Conservation (phyloP, 2,113 vertebrate species). For the Aptenodytes forsteri region DNA sequence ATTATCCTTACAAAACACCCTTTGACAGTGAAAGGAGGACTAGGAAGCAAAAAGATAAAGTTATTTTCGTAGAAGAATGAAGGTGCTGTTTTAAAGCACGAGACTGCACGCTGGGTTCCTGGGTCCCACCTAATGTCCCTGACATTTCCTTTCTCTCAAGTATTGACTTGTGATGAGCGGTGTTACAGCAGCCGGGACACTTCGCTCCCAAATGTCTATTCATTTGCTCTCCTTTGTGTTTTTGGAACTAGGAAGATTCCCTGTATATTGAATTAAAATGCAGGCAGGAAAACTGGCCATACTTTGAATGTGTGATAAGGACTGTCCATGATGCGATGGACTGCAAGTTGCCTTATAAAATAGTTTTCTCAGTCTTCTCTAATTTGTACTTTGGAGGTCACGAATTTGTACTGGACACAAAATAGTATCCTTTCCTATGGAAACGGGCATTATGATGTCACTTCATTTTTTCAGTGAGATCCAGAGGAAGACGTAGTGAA, state of each 20-base stretch:
- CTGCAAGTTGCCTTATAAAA: conserved; percentile 14
- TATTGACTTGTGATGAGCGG: neutral
- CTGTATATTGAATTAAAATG: neutral
- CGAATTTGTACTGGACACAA: conserved; percentile 38
- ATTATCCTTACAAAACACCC: neutral
- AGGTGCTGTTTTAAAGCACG: neutral
- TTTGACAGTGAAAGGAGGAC: neutral
- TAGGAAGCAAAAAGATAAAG: neutral
- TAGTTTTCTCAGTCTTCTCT: neutral
- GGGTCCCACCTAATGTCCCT: neutral
- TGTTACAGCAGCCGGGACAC: neutral
- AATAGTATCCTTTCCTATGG: conserved; percentile 39
- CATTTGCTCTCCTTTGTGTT: neutral
- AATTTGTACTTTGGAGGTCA: conserved; percentile 61
- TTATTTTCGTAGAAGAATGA: neutral
- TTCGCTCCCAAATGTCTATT: neutral
- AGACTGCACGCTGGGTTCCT: neutral
- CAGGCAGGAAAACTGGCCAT: neutral
- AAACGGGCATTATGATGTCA: conserved; percentile 68
- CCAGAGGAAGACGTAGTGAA: conserved; percentile 57
- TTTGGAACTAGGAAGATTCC: neutral
- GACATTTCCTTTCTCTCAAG: neutral
- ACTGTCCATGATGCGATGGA: neutral
- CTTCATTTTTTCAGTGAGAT: conserved; percentile 56
- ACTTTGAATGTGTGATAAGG: neutral